Percentiles rank a stretch among this genome's conserved stretches.
These are phyloP conservation scores for Muscidifurax raptorellus DNA, from an alignment of 1,140 invertebrate genomes.

Conservation along the genomic window DNA sequence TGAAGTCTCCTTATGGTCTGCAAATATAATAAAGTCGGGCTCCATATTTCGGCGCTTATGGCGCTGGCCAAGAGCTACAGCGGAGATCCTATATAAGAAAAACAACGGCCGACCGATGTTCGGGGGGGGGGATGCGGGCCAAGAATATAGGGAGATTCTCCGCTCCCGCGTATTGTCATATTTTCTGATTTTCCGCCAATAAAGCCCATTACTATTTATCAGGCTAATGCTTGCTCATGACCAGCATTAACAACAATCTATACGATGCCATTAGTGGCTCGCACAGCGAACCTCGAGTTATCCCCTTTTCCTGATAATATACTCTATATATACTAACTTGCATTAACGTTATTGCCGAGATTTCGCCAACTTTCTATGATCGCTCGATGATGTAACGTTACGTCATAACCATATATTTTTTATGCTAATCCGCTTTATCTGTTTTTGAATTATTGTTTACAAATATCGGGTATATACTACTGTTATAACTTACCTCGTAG, in stretches of 20 bases:
- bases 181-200: constrained; percentile 76
- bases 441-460: neutral
- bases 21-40: constrained; percentile 74
- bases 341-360: constrained; percentile 32
- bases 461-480: constrained; percentile 41
- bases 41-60: constrained; percentile 73
- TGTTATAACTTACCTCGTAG: constrained; percentile 12
- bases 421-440: neutral
- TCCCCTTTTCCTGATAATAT: constrained; percentile 20
- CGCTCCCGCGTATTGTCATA: constrained; percentile 64
- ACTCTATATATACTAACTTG: neutral
- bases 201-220: constrained; percentile 76
- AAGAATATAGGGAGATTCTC: constrained; percentile 64
- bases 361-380: constrained; percentile 27
- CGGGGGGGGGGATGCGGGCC: constrained; percentile 26
- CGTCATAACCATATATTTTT: neutral
- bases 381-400: constrained; percentile 2
- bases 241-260: constrained; percentile 74
- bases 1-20: constrained; percentile 72
- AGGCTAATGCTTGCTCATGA: constrained; percentile 74
- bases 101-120: constrained; percentile 60
- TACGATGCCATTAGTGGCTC: constrained; percentile 58
- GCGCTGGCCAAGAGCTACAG: constrained; percentile 53
- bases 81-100: constrained; percentile 66
- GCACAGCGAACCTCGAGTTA: neutral